These are phyloP conservation scores for Carterocephalus palaemon DNA, from an alignment of 2,888 invertebrate genomes.

Conservation along the genomic window DNA sequence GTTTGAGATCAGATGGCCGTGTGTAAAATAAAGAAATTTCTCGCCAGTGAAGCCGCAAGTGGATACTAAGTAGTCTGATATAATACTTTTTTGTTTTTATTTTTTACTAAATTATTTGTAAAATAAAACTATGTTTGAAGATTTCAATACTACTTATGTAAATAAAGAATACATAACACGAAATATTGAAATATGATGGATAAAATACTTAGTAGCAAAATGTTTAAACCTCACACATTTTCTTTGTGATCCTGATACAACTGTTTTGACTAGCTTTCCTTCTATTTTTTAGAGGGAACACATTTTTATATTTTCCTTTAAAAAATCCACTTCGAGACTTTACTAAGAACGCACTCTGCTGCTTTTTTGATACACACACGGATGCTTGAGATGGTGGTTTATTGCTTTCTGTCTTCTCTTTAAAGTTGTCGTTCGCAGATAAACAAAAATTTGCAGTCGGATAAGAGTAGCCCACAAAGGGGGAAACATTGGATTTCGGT, in stretches of 20 bases:
- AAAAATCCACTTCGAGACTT: constrained; percentile 45
- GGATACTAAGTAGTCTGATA: too few relatives aligned
- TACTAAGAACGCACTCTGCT: constrained; percentile 20
- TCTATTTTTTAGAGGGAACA: constrained; percentile 46
- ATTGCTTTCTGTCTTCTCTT: constrained; percentile 1
- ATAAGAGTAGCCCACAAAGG: constrained; percentile 41
- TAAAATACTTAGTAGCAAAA: background rate
- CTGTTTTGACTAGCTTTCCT: constrained; percentile 36
- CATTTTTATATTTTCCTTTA: constrained; percentile 51
- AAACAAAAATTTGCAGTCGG: constrained; percentile 28
- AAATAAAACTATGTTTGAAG: too few relatives aligned
- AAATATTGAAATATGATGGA: background rate
- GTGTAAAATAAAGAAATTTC: too few relatives aligned
- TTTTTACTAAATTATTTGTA: too few relatives aligned
- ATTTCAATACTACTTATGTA: background rate
- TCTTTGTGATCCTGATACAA: background rate
- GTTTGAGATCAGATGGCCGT: too few relatives aligned
- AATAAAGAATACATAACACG: background rate
- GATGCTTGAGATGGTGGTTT: background rate
- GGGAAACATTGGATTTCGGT: constrained; percentile 38
- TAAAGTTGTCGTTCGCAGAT: constrained; percentile 23
- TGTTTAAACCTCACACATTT: too few relatives aligned
- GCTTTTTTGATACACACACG: background rate
- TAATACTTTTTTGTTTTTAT: too few relatives aligned
- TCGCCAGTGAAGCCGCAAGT: too few relatives aligned